Evolutionary conservation across 2,113 vertebrate genomes (phyloP).

Genomic region (Cryptotis parvus): DNA sequence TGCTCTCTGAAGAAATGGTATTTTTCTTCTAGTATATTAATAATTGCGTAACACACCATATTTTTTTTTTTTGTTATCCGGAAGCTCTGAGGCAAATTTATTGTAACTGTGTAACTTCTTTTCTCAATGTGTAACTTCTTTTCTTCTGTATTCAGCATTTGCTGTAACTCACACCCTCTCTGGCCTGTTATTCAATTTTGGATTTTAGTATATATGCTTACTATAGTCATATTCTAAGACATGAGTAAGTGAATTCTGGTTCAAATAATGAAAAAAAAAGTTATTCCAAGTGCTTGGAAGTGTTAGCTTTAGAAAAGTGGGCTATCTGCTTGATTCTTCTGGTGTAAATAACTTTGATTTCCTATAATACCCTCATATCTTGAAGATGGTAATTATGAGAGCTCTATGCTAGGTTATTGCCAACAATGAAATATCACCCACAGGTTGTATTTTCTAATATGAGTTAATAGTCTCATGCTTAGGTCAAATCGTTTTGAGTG

Average conservation of each 20-base stretch:
- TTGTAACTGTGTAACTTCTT: neutral
- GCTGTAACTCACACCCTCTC: neutral
- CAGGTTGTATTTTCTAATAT: neutral
- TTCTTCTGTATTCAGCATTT: neutral
- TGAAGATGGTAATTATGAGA: neutral
- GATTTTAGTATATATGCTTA: constrained; percentile 19
- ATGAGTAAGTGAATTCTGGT: neutral
- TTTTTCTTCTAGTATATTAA: neutral
- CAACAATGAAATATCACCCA: neutral
- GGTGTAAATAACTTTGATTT: constrained; percentile 11
- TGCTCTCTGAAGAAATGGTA: neutral
- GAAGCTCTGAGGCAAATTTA: neutral
- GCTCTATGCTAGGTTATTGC: neutral
- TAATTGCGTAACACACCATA: neutral
- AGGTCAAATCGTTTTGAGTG: constrained; percentile 6
- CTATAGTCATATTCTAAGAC: neutral
- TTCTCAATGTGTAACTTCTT: neutral
- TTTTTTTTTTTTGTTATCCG: constrained; percentile 17
- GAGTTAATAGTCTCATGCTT: neutral
- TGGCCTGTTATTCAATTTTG: neutral
- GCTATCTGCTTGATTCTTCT: neutral
- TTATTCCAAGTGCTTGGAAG: neutral
- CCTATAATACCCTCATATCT: neutral
- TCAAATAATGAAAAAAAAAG: constrained; percentile 27
- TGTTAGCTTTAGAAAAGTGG: neutral